Conservation (phyloP, 2,113 vertebrate species). For the Delphinus delphis region DNA sequence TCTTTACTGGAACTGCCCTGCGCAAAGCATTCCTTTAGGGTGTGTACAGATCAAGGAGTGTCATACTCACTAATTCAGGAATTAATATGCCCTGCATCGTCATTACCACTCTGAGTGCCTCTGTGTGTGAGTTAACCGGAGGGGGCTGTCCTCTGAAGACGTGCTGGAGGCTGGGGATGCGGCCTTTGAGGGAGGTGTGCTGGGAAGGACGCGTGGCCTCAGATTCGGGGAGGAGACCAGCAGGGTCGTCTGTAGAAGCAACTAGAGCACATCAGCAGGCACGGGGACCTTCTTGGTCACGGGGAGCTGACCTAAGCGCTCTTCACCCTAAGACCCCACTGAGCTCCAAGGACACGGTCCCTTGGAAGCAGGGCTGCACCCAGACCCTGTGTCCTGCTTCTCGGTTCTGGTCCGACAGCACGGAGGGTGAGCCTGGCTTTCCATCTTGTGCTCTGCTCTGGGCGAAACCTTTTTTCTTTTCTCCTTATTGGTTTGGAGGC, state of each 20-base stretch:
- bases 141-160: neutral
- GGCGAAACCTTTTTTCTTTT: neutral
- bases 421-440: accelerated
- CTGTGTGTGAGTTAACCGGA: neutral
- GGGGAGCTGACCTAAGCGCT: accelerated
- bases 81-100: accelerated
- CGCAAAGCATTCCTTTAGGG: neutral
- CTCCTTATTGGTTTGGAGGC: neutral
- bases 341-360: accelerated
- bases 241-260: neutral
- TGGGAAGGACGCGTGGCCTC: neutral
- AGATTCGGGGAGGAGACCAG: accelerated
- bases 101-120: neutral
- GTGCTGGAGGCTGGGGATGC: neutral
- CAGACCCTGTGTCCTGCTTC: accelerated
- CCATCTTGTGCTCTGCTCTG: neutral
- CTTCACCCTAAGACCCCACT: neutral
- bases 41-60: accelerated
- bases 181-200: no score
- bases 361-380: neutral
- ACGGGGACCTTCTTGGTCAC: accelerated
- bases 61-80: neutral
- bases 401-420: accelerated
- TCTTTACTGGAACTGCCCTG: no score
- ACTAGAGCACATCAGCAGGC: accelerated